Evolutionary conservation across 2,113 vertebrate genomes (phyloP), one percentile per base, ranked within the genome.

Genomic region (Albula goreensis): DNA sequence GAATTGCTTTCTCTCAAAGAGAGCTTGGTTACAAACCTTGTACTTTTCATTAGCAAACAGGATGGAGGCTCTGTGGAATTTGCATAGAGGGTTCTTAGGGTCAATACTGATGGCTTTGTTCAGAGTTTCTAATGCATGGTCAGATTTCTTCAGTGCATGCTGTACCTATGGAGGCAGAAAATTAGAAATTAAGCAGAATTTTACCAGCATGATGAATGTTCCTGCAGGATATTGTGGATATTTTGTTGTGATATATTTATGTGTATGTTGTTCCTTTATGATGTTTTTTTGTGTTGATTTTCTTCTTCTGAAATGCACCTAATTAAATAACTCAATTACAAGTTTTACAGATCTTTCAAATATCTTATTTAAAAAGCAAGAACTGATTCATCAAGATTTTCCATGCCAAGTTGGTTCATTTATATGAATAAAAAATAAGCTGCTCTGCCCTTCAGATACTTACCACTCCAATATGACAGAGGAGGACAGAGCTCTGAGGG

Each of bases 11-110:
- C 0, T 41, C 31, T 41, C 31, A 41, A 41, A 1, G 31, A 41
- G 31, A 41, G 53, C 53, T 56, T 0, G 53, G 22, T 3, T 10
- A 56, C 12, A 92, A 91, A 99, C 98, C 97, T 99, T 99, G 92
- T 99, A 99, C 90, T 99, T 99, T 93, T 99, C 98, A 85, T 98
- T 99, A 88, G 98, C 97, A 90, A 99, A 99, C 85, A 99, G 96
- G 89, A 99, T 98, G 15, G 98, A 99, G 52, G 98, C 98, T 94
- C 97, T 95, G 87, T 99, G 98, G 94, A 99, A 99, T 95, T 99
- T 99, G 97, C 98, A 99, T 94, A 99, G 97, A 0, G 98, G 98
- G 86, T 99, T 99, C 93, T 99, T 99, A 86, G 98, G 98, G 91
- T 99, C 98, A 19, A 99, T 98, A 85, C 96, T 94, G 85, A 99